These are phyloP conservation scores for Theretra japonica DNA, from an alignment of 2,888 invertebrate genomes.

Conservation along the genomic window DNA sequence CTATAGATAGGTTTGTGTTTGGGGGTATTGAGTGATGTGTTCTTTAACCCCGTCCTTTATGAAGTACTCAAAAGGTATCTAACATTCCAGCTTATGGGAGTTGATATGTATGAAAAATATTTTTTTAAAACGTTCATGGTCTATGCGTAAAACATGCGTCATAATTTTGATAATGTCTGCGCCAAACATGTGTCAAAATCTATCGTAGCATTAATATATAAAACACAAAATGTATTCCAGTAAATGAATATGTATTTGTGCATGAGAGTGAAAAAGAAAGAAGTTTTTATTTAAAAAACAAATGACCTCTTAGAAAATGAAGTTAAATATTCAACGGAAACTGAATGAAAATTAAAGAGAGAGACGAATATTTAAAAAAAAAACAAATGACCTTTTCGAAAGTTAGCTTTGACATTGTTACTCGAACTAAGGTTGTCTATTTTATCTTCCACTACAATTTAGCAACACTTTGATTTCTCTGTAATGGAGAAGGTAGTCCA, in stretches of 20 bases:
- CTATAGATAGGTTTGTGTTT: neutral
- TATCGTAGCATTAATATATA: no score
- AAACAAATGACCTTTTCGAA: slow-evolving; percentile 1
- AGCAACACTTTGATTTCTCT: neutral
- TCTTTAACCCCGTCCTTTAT: neutral
- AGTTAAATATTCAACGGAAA: neutral
- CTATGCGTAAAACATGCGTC: no score
- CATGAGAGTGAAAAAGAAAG: neutral
- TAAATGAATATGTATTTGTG: neutral
- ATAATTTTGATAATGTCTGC: no score
- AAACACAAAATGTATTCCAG: neutral
- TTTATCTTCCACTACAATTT: neutral
- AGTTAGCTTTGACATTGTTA: neutral
- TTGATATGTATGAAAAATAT: no score
- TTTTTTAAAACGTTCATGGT: no score
- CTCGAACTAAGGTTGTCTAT: slow-evolving; percentile 8
- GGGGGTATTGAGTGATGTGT: neutral
- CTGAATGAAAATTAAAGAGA: neutral
- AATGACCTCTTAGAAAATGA: neutral
- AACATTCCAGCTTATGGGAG: no score
- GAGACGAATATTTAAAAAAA: neutral
- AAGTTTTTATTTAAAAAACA: neutral
- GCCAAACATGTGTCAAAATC: no score
- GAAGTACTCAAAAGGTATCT: no score
- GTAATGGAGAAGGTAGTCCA: neutral